Evolutionary conservation across 2,113 vertebrate species (phyloP), one percentile per base, ranked within the genome.

Genomic region (Leptobrachium leishanense): DNA sequence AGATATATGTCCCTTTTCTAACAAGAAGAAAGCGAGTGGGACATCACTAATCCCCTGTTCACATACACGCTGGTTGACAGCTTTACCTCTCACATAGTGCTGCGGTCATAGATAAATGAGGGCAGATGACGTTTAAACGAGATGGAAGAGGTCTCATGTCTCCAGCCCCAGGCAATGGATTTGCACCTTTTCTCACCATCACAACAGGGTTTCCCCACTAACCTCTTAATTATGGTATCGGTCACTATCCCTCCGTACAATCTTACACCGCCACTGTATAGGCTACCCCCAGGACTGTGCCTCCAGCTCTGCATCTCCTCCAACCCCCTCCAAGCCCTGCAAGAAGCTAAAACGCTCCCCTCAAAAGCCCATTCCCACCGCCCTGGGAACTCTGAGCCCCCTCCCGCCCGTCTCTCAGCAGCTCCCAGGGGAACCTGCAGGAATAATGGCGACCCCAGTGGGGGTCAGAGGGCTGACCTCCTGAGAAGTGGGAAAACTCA

Each of bases 181-280:
- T 15, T 59, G 2, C 4, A 59, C 55, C 13, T 59, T 59, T 31
- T 59, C 55, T 59, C 55, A 59, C 55, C 55, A 59, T 59, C 55
- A 59, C 3, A 59, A 64, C 9, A 13, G 9, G 62, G 62, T 20
- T 20, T 15, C 9, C 9, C 55, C 9, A n/a, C 43, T 68, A 65
- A 77, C 75, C 75, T 59, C 46, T 39, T 44, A 77, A 57, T 39
- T 69, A 44, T 54, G 10, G 2, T 11, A 42, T 11, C 77, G 65
- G 57, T 79, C 41, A 55, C 2, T 15, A n/a, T 44, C 54, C 46
- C 39, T n/a, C 63, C 10, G 50, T 43, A 6, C 20, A 15, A 12
- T 42, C 50, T 5, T 11, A 66, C 70, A 67, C 75, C 57, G 73
- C 59, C 0, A 7, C 77, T 43, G 46, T 73, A 41, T 13, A 3